Evolutionary conservation across 92 coral and sea anemone species (phyloP).

Genomic region (Palythoa caribaeorum): DNA sequence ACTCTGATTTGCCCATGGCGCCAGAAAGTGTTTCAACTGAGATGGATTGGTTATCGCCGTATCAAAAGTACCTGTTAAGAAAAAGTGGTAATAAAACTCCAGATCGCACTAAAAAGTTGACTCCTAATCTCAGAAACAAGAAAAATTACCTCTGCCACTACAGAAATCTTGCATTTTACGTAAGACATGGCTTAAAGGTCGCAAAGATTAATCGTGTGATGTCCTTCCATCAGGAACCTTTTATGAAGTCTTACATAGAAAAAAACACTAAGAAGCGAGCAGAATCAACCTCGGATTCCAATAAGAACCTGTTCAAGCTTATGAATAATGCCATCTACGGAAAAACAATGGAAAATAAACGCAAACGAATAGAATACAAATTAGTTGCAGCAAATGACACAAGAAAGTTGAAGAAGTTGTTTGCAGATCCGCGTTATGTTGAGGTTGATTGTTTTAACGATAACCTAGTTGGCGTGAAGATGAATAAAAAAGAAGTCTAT

Average conservation of each 20-base stretch:
- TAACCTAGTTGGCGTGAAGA: background rate
- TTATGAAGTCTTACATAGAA: background rate
- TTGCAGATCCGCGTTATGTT: no score
- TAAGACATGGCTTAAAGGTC: background rate
- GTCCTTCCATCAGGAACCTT: background rate
- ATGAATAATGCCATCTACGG: background rate
- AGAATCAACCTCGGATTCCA: background rate
- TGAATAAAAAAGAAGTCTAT: no score
- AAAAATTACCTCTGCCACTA: background rate
- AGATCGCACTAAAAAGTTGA: no score
- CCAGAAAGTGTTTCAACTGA: background rate
- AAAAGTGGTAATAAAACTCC: no score
- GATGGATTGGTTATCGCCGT: background rate
- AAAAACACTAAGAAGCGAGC: background rate
- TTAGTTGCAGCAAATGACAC: no score
- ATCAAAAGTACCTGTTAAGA: background rate
- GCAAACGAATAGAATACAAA: background rate
- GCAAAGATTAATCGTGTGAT: background rate
- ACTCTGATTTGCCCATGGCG: background rate
- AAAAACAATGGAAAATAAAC: background rate
- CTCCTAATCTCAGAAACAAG: background rate
- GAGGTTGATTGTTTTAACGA: no score
- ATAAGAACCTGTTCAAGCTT: no score
- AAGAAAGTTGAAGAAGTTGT: no score
- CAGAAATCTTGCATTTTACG: no score